Evolutionary conservation across 1,140 invertebrate genomes (phyloP).

Genomic region (Brachionus plicatilis): DNA sequence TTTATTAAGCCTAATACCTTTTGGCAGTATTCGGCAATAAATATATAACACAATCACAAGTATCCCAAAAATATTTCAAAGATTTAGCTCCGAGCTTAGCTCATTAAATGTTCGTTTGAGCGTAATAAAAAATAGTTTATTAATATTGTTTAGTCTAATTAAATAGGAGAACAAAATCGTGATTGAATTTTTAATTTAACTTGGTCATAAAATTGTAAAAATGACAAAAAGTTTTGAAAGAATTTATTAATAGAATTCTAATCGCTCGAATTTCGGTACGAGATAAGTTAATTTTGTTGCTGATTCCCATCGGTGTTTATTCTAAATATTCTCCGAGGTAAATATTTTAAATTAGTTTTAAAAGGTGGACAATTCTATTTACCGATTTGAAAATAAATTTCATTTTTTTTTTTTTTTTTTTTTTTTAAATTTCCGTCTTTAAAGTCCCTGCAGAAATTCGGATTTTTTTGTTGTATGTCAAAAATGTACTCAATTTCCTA

Average conservation of each 20-base stretch:
- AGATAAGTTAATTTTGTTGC: neutral
- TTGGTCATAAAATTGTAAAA: conserved; percentile 26
- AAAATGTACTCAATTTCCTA: conserved; percentile 9
- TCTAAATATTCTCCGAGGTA: conserved; percentile 3
- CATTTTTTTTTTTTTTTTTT: neutral
- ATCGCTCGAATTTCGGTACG: neutral
- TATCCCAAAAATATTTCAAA: neutral
- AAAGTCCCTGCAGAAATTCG: neutral
- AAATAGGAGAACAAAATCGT: neutral
- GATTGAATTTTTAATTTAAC: neutral
- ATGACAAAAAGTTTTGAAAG: neutral
- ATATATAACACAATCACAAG: neutral
- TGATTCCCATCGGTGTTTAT: neutral
- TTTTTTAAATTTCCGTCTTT: neutral
- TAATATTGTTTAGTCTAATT: conserved; percentile 21
- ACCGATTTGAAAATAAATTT: neutral
- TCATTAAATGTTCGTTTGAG: neutral
- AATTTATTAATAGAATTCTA: neutral
- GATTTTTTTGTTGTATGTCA: neutral
- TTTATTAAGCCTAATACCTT: conserved; percentile 6
- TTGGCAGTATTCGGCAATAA: conserved; percentile 1
- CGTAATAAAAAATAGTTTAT: conserved; percentile 3
- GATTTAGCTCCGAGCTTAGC: neutral
- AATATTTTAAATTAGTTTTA: neutral
- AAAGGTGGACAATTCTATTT: conserved; percentile 10